phyloP scores from a whole-genome alignment of 2,113 vertebrate genomes.

The Coregonus clupeaformis region DNA sequence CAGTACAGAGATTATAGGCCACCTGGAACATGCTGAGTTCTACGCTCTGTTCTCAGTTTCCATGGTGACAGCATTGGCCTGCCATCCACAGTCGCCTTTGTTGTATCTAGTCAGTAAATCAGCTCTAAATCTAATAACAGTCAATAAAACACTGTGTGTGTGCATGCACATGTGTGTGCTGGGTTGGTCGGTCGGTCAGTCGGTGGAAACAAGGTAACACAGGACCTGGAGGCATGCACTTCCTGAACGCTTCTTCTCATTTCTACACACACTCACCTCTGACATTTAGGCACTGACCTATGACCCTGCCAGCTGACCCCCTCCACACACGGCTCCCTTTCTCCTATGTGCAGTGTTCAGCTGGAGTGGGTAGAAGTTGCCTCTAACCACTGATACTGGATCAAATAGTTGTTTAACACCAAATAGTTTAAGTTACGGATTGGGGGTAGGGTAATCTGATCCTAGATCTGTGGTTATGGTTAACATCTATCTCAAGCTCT shows the following conservation, averaged over 20 bases:
- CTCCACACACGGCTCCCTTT: not conserved
- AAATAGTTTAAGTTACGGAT: too few relatives aligned
- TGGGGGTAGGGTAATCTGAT: too few relatives aligned
- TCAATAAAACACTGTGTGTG: not conserved
- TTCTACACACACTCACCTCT: conserved; percentile 21
- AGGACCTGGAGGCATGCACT: conserved; percentile 54
- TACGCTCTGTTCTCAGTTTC: conserved; percentile 34
- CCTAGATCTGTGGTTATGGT: too few relatives aligned
- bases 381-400: too few relatives aligned
- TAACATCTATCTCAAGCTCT: not conserved
- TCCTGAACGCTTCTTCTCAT: conserved; percentile 56
- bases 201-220: conserved; percentile 75
- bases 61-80: conserved; percentile 40
- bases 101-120: conserved; percentile 15
- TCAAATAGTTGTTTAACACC: too few relatives aligned
- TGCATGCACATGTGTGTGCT: conserved; percentile 2
- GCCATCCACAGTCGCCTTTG: conserved; percentile 15
- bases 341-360: not conserved
- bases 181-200: conserved; percentile 15
- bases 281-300: conserved; percentile 33
- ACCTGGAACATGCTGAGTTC: not conserved
- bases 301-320: conserved; percentile 29
- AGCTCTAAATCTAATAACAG: not conserved
- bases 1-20: not conserved
- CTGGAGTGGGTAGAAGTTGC: not conserved